Conservation (phyloP, 2,888 invertebrate species). For the Clitarchus hookeri region DNA sequence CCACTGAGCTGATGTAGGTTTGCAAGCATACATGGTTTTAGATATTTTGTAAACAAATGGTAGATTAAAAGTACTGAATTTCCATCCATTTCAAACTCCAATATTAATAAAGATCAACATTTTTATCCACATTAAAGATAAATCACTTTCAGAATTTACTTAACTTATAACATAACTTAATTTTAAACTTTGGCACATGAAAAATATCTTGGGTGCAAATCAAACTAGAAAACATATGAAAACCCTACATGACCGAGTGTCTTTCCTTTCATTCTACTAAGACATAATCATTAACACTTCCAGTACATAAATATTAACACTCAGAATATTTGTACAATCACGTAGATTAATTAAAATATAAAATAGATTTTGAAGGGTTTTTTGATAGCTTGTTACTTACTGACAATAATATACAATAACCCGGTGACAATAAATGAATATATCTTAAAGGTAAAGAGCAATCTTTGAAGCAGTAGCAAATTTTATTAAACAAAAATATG, state of each 20-base stretch:
- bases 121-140: background rate
- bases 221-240: background rate
- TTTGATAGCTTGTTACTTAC: background rate
- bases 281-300: background rate
- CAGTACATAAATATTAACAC: background rate
- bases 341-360: background rate
- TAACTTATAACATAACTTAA: background rate
- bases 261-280: background rate
- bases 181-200: background rate
- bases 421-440: background rate
- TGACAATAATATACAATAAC: background rate
- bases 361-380: conserved; percentile 3
- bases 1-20: background rate
- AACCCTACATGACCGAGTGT: background rate
- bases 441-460: background rate
- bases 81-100: conserved; percentile 26
- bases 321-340: background rate
- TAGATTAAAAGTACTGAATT: conserved; percentile 16
- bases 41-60: background rate
- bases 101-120: conserved; percentile 16
- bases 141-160: background rate
- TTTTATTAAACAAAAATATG: background rate
- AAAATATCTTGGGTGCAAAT: background rate
- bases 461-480: background rate
- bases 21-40: background rate